phyloP scores from a whole-genome alignment of 1,140 invertebrate genomes.

The Bombus ignitus region DNA sequence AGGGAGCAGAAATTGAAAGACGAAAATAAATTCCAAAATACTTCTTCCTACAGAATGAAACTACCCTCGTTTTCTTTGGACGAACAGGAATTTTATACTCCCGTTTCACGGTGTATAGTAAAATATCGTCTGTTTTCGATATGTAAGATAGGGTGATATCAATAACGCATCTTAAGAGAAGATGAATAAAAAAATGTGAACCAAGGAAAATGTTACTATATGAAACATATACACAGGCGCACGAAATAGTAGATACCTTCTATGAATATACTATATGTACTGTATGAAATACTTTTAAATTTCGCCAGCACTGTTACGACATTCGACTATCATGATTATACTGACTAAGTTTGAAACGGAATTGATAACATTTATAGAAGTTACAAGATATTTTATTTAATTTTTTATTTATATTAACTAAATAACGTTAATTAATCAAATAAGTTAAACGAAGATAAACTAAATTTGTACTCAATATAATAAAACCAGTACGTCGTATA shows the following conservation, averaged over 20 bases:
- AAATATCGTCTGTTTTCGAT: background rate
- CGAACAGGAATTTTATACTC: slow-evolving; percentile 3
- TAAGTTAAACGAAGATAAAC: background rate
- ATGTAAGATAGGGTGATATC: background rate
- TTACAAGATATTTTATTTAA: too few relatives aligned
- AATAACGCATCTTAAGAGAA: background rate
- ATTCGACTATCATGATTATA: too few relatives aligned
- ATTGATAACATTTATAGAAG: too few relatives aligned
- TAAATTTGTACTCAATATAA: background rate
- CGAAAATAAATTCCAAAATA: slow-evolving; percentile 41
- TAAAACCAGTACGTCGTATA: background rate
- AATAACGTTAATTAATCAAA: too few relatives aligned
- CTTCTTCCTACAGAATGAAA: slow-evolving; percentile 4
- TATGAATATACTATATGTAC: too few relatives aligned
- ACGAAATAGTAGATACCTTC: too few relatives aligned
- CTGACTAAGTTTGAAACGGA: too few relatives aligned
- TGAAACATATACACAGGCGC: too few relatives aligned
- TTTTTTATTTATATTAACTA: too few relatives aligned
- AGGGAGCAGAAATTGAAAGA: slow-evolving; percentile 49
- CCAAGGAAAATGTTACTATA: background rate
- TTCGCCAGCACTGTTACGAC: too few relatives aligned
- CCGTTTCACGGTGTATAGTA: background rate
- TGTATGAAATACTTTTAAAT: too few relatives aligned
- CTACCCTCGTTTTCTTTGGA: background rate
- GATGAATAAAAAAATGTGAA: background rate